Evolutionary conservation across 1,140 invertebrate genomes (phyloP).

Genomic region (Dinothrombium tinctorium): DNA sequence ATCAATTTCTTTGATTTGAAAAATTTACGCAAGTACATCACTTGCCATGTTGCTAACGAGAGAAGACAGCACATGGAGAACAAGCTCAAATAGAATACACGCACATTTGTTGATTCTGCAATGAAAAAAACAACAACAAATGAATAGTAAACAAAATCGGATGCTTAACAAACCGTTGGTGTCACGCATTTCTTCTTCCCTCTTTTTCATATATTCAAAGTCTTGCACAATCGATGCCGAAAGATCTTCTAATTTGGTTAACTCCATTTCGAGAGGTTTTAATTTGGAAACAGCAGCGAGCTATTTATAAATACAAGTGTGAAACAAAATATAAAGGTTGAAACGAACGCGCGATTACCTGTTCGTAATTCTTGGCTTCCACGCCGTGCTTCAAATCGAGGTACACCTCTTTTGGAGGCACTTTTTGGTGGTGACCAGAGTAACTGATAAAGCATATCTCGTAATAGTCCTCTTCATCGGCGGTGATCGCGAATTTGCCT

Average conservation of each 20-base stretch:
- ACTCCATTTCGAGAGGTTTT: slow-evolving; percentile 90
- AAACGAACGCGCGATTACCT: slow-evolving; percentile 34
- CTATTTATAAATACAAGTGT: slow-evolving; percentile 25
- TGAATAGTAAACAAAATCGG: slow-evolving; percentile 9
- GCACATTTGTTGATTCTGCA: slow-evolving; percentile 84
- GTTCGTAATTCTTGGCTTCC: slow-evolving; percentile 92
- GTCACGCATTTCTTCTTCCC: slow-evolving; percentile 94
- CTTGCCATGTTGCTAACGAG: slow-evolving; percentile 87
- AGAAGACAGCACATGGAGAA: slow-evolving; percentile 90
- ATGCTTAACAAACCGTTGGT: slow-evolving; percentile 48
- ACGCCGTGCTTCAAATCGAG: slow-evolving; percentile 75
- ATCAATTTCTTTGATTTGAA: slow-evolving; percentile 99
- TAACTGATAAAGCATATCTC: slow-evolving; percentile 87
- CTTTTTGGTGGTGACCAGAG: slow-evolving; percentile 34
- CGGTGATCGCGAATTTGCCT: slow-evolving; percentile 90
- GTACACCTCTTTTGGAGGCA: slow-evolving; percentile 47
- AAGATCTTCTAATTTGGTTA: slow-evolving; percentile 82
- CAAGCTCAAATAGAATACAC: slow-evolving; percentile 91
- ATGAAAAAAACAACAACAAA: slow-evolving; percentile 19
- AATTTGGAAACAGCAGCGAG: slow-evolving; percentile 85
- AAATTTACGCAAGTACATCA: slow-evolving; percentile 81
- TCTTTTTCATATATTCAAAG: slow-evolving; percentile 82
- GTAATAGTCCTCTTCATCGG: slow-evolving; percentile 86
- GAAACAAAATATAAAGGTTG: slow-evolving; percentile 6
- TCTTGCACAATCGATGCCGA: slow-evolving; percentile 92